Evolutionary conservation across 2,797 vertebrate species (phyloP).

Genomic region (Channa striata): DNA sequence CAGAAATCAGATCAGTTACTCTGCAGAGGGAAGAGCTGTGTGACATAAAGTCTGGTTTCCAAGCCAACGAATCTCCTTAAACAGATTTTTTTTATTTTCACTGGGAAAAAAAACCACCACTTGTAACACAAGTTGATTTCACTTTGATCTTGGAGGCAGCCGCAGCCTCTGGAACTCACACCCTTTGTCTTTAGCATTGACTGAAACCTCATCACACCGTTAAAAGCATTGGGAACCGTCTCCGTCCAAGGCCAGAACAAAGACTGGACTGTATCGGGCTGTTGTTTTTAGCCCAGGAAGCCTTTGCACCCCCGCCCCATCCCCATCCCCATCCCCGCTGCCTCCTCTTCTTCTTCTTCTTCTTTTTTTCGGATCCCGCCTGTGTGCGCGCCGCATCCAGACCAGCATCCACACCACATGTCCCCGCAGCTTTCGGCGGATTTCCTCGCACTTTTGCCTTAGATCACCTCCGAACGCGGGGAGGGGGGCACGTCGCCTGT

Average conservation of each 20-base stretch:
- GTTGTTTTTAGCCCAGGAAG: slow-evolving; percentile 48
- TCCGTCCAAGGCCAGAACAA: slow-evolving; percentile 53
- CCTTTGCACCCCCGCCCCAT: background rate
- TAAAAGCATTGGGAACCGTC: background rate
- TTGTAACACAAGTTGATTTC: too few relatives aligned
- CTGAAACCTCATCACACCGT: background rate
- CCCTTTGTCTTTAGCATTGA: background rate
- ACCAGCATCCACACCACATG: slow-evolving; percentile 52
- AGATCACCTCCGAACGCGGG: slow-evolving; percentile 15
- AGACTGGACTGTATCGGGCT: slow-evolving; percentile 51
- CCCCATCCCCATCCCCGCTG: slow-evolving; percentile 37
- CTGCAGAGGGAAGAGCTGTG: too few relatives aligned
- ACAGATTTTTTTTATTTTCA: too few relatives aligned
- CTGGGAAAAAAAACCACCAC: too few relatives aligned
- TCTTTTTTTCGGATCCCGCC: slow-evolving; percentile 45
- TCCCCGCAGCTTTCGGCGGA: slow-evolving; percentile 38
- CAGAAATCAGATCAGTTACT: too few relatives aligned
- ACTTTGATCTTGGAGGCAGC: too few relatives aligned
- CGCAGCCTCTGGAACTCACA: too few relatives aligned
- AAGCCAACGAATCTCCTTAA: too few relatives aligned
- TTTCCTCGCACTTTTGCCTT: slow-evolving; percentile 37
- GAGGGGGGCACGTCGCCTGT: slow-evolving; percentile 2
- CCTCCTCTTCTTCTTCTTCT: slow-evolving; percentile 50
- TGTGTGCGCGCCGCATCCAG: slow-evolving; percentile 60
- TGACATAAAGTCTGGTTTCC: too few relatives aligned